These are phyloP conservation scores for Euzetes globulus DNA, from an alignment of 2,888 invertebrate genomes.

Conservation along the genomic window DNA sequence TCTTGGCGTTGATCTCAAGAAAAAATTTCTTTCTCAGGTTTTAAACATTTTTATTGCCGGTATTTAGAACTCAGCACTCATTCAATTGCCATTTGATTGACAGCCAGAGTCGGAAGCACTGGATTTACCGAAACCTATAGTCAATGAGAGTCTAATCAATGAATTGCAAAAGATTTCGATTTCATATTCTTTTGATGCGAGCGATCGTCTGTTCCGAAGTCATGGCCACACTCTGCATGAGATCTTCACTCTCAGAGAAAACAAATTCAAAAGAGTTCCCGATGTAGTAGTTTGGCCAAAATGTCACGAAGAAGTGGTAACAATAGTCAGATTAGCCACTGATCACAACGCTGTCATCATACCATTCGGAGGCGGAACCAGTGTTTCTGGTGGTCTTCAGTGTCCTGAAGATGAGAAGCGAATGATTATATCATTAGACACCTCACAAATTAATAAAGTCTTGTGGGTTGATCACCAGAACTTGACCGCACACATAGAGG, in stretches of 20 bases:
- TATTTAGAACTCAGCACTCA: background rate
- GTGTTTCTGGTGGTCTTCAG: slow-evolving; percentile 76
- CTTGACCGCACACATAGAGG: slow-evolving; percentile 70
- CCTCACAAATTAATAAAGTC: slow-evolving; percentile 89
- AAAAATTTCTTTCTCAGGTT: slow-evolving; percentile 35
- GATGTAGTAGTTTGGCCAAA: slow-evolving; percentile 89
- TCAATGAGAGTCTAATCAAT: slow-evolving; percentile 57
- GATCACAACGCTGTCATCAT: slow-evolving; percentile 71
- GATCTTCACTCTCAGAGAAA: slow-evolving; percentile 64
- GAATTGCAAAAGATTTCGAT: slow-evolving; percentile 55
- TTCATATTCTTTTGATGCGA: slow-evolving; percentile 61
- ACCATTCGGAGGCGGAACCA: slow-evolving; percentile 91
- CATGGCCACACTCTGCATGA: slow-evolving; percentile 88
- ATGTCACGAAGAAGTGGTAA: slow-evolving; percentile 73
- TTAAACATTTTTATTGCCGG: background rate
- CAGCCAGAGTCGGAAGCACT: slow-evolving; percentile 45
- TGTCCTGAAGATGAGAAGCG: slow-evolving; percentile 70
- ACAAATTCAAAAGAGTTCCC: slow-evolving; percentile 67
- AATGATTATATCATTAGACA: slow-evolving; percentile 82
- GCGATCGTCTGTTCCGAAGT: slow-evolving; percentile 75
- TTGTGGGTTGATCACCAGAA: slow-evolving; percentile 85
- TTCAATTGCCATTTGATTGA: slow-evolving; percentile 2
- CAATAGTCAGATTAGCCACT: slow-evolving; percentile 67
- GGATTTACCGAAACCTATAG: slow-evolving; percentile 60
- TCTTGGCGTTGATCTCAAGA: slow-evolving; percentile 60